Percentiles rank a stretch among this genome's conserved stretches.
Evolutionary conservation across 2,888 invertebrate genomes (phyloP).

Genomic region (Meiosimyza decipiens): DNA sequence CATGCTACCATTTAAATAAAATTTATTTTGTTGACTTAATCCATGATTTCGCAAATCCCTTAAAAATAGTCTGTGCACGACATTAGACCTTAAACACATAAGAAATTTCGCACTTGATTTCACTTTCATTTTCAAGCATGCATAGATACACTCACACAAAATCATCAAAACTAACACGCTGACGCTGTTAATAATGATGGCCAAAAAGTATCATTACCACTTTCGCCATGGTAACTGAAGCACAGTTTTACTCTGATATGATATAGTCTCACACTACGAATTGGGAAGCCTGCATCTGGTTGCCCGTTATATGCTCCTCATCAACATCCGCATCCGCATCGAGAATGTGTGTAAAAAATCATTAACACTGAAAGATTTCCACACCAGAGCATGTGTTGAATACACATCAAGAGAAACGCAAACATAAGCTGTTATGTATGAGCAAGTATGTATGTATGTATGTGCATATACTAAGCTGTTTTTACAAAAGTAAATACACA

Average conservation of each 20-base stretch:
- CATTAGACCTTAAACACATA: no score
- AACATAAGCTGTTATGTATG: background rate
- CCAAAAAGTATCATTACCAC: conserved; percentile 42
- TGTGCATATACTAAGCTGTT: no score
- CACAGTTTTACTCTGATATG: conserved; percentile 42
- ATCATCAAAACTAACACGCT: conserved; percentile 27
- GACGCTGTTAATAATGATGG: conserved; percentile 38
- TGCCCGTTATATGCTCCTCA: background rate
- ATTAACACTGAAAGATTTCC: conserved; percentile 55
- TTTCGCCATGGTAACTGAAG: conserved; percentile 40
- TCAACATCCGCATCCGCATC: background rate
- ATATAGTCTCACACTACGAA: background rate
- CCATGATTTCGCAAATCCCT: no score
- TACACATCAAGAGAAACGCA: conserved; percentile 17
- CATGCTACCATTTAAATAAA: no score
- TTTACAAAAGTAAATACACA: no score
- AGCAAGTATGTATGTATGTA: background rate
- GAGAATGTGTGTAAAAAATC: conserved; percentile 57
- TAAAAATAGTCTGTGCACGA: no score
- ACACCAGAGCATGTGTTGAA: conserved; percentile 39
- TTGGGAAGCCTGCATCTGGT: background rate
- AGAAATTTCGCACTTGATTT: background rate
- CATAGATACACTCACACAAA: background rate
- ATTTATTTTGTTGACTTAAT: no score
- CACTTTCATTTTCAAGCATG: background rate